Percentiles rank a stretch among this genome's conserved stretches.
Evolutionary conservation across 2,797 vertebrate species (phyloP).

Genomic region (Gymnopithys bicolor): DNA sequence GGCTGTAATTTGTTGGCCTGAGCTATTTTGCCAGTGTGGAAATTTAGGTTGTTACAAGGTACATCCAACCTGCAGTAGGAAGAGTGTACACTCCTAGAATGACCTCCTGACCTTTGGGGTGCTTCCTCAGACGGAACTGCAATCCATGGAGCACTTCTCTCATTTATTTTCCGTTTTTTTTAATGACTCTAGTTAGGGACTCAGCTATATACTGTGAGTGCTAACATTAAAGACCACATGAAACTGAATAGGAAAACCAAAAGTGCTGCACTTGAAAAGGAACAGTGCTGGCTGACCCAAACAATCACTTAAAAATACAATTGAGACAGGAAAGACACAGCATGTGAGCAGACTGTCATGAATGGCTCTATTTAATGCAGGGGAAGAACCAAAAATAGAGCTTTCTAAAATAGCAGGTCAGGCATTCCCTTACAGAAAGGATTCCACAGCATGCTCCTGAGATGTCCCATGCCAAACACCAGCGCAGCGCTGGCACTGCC

Average conservation of each 20-base stretch:
- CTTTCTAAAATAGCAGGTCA: neutral
- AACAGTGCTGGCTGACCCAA: neutral
- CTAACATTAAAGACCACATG: neutral
- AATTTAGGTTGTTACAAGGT: neutral
- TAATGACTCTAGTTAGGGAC: neutral
- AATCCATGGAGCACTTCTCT: neutral
- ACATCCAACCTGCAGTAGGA: neutral
- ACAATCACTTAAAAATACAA: slow-evolving; percentile 2
- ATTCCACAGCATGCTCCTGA: neutral
- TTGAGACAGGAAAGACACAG: slow-evolving; percentile 1
- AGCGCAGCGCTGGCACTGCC: rapidly evolving
- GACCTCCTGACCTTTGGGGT: neutral
- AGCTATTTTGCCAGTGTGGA: neutral
- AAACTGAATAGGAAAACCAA: neutral
- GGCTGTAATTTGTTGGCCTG: neutral
- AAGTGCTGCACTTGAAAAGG: neutral
- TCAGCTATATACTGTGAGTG: neutral
- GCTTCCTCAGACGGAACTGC: neutral
- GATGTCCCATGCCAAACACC: neutral
- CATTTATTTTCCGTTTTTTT: neutral
- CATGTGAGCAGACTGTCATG: neutral
- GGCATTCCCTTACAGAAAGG: neutral
- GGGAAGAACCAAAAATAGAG: slow-evolving; percentile 8
- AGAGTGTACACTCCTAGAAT: neutral
- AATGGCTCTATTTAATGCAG: neutral